phyloP scores from a whole-genome alignment of 1,140 invertebrate genomes.

The Tyrophagus putrescentiae region DNA sequence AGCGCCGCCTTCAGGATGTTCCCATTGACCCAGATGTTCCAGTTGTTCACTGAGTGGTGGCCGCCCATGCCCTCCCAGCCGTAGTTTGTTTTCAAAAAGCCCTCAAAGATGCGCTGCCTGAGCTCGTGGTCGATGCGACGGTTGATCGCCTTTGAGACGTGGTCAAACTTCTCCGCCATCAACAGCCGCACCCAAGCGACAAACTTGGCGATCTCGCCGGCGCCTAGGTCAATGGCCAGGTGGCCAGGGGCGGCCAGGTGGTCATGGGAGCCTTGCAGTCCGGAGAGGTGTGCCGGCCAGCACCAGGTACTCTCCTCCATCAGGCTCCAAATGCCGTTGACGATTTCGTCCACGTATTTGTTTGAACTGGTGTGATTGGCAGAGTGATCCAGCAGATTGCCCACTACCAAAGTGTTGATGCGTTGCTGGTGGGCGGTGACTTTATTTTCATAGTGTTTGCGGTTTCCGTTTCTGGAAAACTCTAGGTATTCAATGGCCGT shows the following conservation, averaged over 20 bases:
- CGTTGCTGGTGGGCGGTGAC: not conserved
- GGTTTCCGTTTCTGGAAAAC: not conserved
- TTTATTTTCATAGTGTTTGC: not conserved
- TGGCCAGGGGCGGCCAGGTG: slow-evolving; percentile 9
- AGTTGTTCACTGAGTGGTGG: slow-evolving; percentile 1
- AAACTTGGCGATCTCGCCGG: slow-evolving; percentile 9
- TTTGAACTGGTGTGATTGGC: no score
- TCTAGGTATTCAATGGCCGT: not conserved
- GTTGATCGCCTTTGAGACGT: not conserved
- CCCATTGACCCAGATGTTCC: slow-evolving; percentile 5
- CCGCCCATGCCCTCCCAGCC: not conserved
- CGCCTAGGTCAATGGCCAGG: slow-evolving; percentile 2
- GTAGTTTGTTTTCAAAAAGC: slow-evolving; percentile 12
- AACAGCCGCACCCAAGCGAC: slow-evolving; percentile 9
- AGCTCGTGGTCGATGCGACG: slow-evolving; percentile 16
- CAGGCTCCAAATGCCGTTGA: slow-evolving; percentile 18
- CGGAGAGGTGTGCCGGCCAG: not conserved
- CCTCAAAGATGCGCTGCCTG: not conserved
- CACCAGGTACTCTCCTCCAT: slow-evolving; percentile 17
- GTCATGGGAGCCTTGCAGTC: not conserved
- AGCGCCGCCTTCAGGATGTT: slow-evolving; percentile 14
- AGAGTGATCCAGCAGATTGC: not conserved
- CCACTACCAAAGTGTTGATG: not conserved
- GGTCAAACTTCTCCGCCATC: slow-evolving; percentile 1
- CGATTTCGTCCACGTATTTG: slow-evolving; percentile 18